Evolutionary conservation across 2,797 vertebrate genomes (phyloP), one percentile per base, ranked within the genome.

Genomic region (Sebastes ruberrimus): DNA sequence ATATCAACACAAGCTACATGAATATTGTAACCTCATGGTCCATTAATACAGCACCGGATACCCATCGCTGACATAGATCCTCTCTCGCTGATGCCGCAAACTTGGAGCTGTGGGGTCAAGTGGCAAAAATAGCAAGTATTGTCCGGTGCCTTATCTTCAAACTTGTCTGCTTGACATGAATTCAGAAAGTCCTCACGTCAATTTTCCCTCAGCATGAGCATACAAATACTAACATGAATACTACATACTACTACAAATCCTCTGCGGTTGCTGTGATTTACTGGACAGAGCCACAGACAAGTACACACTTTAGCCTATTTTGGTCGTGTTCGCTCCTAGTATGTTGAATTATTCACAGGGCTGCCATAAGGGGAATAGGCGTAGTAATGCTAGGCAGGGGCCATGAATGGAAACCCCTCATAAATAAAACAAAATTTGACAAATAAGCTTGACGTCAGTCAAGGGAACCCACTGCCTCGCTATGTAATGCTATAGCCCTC

Each of bases 361-460:
- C 46, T 69, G 59, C 84, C 87, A 86, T 86, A 83, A 59, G 71
- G 64, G 80, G 69, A 68, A 69, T 27, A 42, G 72, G 82, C 59
- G 7, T 89, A 78, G 81, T 81, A 87, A 89, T 80, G 76, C 65
- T 25, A 78, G 61, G 38, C 59, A 69, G 57, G 52, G 75, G 71
- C 80, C 70, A 80, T 13, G 66, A 81, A 80, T 86, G 84, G 80
- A 92, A 90, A 89, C 70, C 76, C 62, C 81, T 89, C 88, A 86
- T 93, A 71, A 90, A 92, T 93, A 87, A 92, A 90, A 61, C 53
- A 93, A 61, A 53, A 65, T 83, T 53, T 72, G 61, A 90, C 91
- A 93, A 92, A 94, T 84, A 91, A 85, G 80, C 68, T 56, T 72
- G 61, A 85, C 57, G 23, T 85, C 62, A 76, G 56, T 76, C 57